Evolutionary conservation across 2,888 invertebrate genomes (phyloP).

Genomic region (Rhingia campestris): DNA sequence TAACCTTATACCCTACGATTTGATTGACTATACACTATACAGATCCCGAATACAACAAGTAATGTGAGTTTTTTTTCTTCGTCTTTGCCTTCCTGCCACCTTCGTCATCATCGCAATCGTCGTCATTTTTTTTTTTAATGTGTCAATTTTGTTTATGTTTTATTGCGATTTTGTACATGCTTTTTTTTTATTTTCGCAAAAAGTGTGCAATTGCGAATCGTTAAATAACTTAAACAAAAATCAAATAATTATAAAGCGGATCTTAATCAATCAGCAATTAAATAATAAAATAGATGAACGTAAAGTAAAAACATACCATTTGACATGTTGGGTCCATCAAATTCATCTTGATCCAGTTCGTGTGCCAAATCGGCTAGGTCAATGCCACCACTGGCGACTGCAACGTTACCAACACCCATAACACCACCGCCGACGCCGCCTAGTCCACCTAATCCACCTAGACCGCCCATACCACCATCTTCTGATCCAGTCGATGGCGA

Average conservation of each 20-base stretch:
- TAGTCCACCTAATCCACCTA: constrained; percentile 79
- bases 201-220: not conserved
- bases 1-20: constrained; percentile 13
- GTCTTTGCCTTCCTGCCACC: not conserved
- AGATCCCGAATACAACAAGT: constrained; percentile 14
- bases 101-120: not conserved
- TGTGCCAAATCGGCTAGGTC: constrained; percentile 86
- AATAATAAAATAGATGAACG: not conserved
- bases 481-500: constrained; percentile 94
- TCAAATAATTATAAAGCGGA: constrained; percentile 8
- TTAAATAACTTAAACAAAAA: constrained; percentile 17
- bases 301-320: constrained; percentile 83
- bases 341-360: constrained; percentile 88
- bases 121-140: constrained; percentile 4
- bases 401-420: constrained; percentile 80
- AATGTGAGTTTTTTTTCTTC: constrained; percentile 6
- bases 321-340: constrained; percentile 86
- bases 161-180: constrained; percentile 13
- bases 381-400: constrained; percentile 82
- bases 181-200: constrained; percentile 3
- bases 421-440: constrained; percentile 83
- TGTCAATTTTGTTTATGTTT: constrained; percentile 30
- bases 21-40: not conserved
- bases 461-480: constrained; percentile 86
- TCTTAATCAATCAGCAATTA: constrained; percentile 1